Base-by-base conservation (phyloP, 2,113 vertebrate species). In the Notothenia coriiceps region DNA sequence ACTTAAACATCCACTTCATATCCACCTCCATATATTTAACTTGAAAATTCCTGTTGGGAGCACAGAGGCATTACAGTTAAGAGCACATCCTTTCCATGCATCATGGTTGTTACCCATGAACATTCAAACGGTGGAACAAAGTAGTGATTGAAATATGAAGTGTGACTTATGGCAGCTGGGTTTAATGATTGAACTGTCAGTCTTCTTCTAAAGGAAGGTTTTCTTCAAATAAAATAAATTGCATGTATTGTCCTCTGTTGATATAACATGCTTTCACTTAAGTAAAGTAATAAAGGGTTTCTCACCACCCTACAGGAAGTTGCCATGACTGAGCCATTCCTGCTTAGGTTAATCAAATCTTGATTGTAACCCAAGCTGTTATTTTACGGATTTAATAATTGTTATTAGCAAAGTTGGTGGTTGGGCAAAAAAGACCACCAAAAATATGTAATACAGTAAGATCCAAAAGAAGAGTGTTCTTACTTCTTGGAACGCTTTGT, bases 71-170 rank as follows among this genome's bases (percentile, higher is more conserved):
- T 56, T 18, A 56, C n/a, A 57, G 25, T 70, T 62, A 15, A 67
- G 50, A 82, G 14, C 54, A 40, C 59, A 35, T 74, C 59, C 62
- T 67, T 64, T 29, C 1, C 14, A 71, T 78, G 44, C 81, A 70
- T 81, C 57, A 74, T 0, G 11, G 46, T 0, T 47, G 15, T 77
- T 74, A 40, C 29, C 14, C 65, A 17, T 56, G 25, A 74, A 52
- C 35, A 35, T 51, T 43, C 43, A 73, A 52, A 80, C 73, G 20
- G 56, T 12, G 54, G 56, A 47, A 40, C 33, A 57, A 66, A 63
- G 20, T 7, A 50, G 22, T 57, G 33, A 40, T 9, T 44, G 40
- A 51, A 15, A 54, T 17, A 15, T 54, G 17, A 56, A 22, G 40
- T 8, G 33, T 54, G 17, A 50, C 25, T 22, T 43, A 17, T 5